phyloP scores from a whole-genome alignment of 2,888 invertebrate species.

The Neelides folsomi region DNA sequence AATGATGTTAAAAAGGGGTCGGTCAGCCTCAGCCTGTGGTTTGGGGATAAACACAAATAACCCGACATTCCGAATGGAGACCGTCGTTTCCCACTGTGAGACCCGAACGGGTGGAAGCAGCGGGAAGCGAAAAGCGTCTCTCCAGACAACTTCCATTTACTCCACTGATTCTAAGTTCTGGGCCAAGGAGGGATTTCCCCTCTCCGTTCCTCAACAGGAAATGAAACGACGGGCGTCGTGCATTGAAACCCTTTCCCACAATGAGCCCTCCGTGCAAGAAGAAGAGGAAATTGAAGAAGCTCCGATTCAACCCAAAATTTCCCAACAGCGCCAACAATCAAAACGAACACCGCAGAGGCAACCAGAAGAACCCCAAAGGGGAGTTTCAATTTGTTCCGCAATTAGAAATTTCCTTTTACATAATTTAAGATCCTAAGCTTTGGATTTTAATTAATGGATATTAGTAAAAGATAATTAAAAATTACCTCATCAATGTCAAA shows the following conservation, averaged over 20 bases:
- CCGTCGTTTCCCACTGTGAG: neutral
- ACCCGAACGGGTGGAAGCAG: neutral
- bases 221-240: conserved; percentile 6
- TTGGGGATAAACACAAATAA: neutral
- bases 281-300: no score
- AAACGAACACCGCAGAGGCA: conserved; percentile 1
- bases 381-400: conserved; percentile 29
- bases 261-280: conserved; percentile 4
- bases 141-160: neutral
- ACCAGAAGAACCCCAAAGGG: conserved; percentile 9
- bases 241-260: conserved; percentile 6
- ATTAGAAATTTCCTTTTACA: conserved; percentile 31
- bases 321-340: conserved; percentile 3
- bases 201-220: conserved; percentile 11
- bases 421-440: conserved; percentile 25
- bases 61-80: neutral
- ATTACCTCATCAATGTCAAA: no score
- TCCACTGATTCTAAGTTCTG: neutral
- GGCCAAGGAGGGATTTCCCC: conserved; percentile 8
- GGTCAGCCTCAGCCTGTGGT: conserved; percentile 29
- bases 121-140: neutral
- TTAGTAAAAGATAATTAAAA: no score
- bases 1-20: conserved; percentile 15
- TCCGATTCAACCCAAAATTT: neutral
- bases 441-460: no score